Percentiles rank a stretch among this genome's conserved stretches.
Conservation (phyloP, 2,888 invertebrate species). For the Linyphia triangularis region DNA sequence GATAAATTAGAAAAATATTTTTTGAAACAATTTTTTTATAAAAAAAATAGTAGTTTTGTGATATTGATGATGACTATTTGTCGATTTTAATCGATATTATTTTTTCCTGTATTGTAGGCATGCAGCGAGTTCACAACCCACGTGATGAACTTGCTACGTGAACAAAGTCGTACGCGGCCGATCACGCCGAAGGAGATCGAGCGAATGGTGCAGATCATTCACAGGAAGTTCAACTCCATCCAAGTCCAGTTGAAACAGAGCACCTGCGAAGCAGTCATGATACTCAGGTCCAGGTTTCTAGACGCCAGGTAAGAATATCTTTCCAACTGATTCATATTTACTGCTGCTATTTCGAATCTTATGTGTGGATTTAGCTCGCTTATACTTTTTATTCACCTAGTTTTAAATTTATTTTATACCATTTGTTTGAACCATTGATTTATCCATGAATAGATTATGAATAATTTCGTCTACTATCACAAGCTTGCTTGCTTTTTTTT, state of each 20-base stretch:
- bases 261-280: slow-evolving; percentile 99
- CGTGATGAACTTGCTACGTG: slow-evolving; percentile 97
- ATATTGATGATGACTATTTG: not conserved
- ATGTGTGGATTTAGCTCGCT: too few relatives aligned
- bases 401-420: too few relatives aligned
- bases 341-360: too few relatives aligned
- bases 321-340: too few relatives aligned
- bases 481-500: too few relatives aligned
- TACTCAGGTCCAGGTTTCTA: slow-evolving; percentile 90
- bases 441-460: too few relatives aligned
- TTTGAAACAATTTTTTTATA: too few relatives aligned
- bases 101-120: slow-evolving; percentile 83
- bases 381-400: not conserved
- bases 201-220: slow-evolving; percentile 98
- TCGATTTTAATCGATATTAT: not conserved
- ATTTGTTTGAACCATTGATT: too few relatives aligned
- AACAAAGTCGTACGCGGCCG: slow-evolving; percentile 97
- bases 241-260: slow-evolving; percentile 97
- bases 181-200: slow-evolving; percentile 99
- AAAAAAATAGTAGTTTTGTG: too few relatives aligned
- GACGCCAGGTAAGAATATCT: slow-evolving; percentile 83
- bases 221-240: slow-evolving; percentile 98
- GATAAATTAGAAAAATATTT: too few relatives aligned
- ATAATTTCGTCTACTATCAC: too few relatives aligned
- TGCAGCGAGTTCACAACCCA: slow-evolving; percentile 99